Base-by-base conservation (phyloP, 30 jellyfish, hydroid and myxozoan genomes). In the Morbakka virulenta region DNA sequence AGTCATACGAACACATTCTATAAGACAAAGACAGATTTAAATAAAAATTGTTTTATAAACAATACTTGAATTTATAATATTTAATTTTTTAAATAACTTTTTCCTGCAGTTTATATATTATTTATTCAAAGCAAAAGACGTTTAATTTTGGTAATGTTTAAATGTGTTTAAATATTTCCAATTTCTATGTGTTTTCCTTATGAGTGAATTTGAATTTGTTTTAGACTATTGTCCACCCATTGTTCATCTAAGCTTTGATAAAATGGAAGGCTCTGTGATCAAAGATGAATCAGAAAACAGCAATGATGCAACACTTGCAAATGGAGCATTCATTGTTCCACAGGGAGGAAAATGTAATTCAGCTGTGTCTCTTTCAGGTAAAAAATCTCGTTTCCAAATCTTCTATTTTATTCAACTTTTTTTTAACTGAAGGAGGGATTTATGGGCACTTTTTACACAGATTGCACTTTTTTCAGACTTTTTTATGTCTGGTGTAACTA, bases 311-410 rank as follows among this genome's bases (percentile, higher is more conserved):
- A 84, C 77, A 86, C 52, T 89, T 52, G 64, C 62, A 21, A 89
- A 89, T 76, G 97, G 97, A 0, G 97, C 97, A 2, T 94, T 76
- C 31, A 70, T 89, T 28, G 90, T 81, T 35, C 77, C 77, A 70
- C 94, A 89, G 35, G 96, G 96, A 33, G 97, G 97, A 28, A 83
- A 83, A 72, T 89, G 97, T 67, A 95, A 89, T 64, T 82, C 95
- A 1, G 97, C 87, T 28, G 97, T 72, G 13, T 69, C 97, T 13
- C 68, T 89, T 33, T 53, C 52, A 20, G 97, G 97, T 89, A 52
- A 12, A 83, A 20, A 29, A 30, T n/a, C 25, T n/a, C 11, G n/a
- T n/a, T 47, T 47, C 61, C n/a, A n/a, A 9, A 11, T 47, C 14
- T 47, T 47, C n/a, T 47, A 11, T 9, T 47, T 47, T 11, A 11